These are phyloP conservation scores for Scolopax mira DNA, from an alignment of 2,113 vertebrate genomes.

Conservation along the genomic window DNA sequence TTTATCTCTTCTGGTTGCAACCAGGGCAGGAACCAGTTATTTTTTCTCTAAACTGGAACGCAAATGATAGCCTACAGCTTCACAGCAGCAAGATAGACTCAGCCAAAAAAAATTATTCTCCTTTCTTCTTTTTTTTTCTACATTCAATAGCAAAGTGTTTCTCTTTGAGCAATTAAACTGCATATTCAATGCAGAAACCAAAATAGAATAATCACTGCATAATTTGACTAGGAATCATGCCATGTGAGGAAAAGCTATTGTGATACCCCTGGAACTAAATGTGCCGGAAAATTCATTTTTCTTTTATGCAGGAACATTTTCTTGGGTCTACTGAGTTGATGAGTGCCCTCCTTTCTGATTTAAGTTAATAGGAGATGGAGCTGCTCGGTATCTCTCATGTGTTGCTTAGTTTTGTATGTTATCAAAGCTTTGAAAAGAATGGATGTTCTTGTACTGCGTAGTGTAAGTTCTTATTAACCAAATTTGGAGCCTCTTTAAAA, in stretches of 20 bases:
- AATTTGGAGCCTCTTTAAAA: not conserved
- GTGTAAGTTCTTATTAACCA: not conserved
- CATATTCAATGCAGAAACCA: not conserved
- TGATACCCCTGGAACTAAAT: conserved; percentile 11
- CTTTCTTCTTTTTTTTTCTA: not conserved
- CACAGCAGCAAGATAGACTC: not conserved
- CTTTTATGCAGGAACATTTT: not conserved
- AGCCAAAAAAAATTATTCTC: not conserved
- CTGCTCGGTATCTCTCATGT: not conserved
- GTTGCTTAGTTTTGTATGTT: not conserved
- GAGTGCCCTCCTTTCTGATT: conserved; percentile 6
- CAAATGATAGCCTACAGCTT: not conserved
- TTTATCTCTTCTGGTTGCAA: not conserved
- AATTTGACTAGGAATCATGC: conserved; percentile 21
- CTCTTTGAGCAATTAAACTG: conserved; percentile 10
- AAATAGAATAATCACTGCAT: conserved; percentile 26
- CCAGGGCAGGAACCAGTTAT: not conserved
- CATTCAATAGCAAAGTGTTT: not conserved
- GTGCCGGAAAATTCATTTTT: conserved; percentile 16
- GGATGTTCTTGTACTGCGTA: not conserved
- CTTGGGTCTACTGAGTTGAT: not conserved
- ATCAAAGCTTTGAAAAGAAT: not conserved
- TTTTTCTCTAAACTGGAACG: not conserved
- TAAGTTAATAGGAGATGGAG: not conserved
- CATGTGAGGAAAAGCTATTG: conserved; percentile 20